Evolutionary conservation across 2,797 vertebrate species (phyloP).

Genomic region (Poeciliopsis turneri): DNA sequence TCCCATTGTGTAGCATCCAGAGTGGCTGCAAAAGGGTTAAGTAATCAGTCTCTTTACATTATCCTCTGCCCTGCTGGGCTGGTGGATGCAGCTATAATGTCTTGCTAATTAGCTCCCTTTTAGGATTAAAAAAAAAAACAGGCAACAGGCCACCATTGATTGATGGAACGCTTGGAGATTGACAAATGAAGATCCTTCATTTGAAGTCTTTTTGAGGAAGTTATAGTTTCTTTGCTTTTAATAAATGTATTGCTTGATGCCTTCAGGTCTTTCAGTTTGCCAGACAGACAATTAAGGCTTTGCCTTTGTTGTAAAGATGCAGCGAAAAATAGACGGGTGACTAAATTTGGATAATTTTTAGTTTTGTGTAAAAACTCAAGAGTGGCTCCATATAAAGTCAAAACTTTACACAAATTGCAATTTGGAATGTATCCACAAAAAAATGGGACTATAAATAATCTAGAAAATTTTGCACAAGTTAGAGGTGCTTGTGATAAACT

Average conservation of each 20-base stretch:
- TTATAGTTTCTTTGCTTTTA: conserved; percentile 53
- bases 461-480: conserved; percentile 68
- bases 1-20: conserved; percentile 52
- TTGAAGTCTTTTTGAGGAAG: conserved; percentile 60
- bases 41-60: conserved; percentile 75
- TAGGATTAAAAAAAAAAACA: conserved; percentile 52
- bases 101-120: conserved; percentile 79
- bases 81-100: conserved; percentile 68
- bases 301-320: conserved; percentile 48
- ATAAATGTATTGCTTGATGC: conserved; percentile 56
- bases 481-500: conserved; percentile 29
- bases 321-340: not conserved
- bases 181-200: conserved; percentile 63
- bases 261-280: conserved; percentile 56
- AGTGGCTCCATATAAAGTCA: not conserved
- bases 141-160: conserved; percentile 65
- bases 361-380: not conserved
- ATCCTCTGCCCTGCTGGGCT: conserved; percentile 68
- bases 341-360: not conserved
- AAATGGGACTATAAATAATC: conserved; percentile 70
- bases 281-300: conserved; percentile 54
- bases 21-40: conserved; percentile 66
- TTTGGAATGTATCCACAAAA: not conserved
- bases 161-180: conserved; percentile 60
- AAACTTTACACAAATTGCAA: not conserved